Evolutionary conservation across 1,140 invertebrate genomes (phyloP), one percentile per base, ranked within the genome.

Genomic region (Antheraea pernyi): DNA sequence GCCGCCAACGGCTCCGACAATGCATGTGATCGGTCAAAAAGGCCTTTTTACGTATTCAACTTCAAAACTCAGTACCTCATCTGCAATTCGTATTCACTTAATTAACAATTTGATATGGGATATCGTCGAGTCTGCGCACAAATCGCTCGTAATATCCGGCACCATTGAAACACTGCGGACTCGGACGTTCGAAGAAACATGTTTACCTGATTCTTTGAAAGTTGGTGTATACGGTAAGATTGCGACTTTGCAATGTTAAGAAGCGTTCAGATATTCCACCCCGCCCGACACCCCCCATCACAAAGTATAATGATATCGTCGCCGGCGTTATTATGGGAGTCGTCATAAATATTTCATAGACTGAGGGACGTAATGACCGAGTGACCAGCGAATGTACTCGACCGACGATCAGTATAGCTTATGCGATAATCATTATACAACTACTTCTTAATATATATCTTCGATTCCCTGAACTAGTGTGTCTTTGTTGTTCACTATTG

Each of bases 61-160:
- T 91, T 92, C 86, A 91, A 83, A 89, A 91, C 84, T 95, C 94
- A 94, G 94, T 93, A 85, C 93, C 96, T 96, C 95, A 96, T 96
- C 95, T 96, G 96, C 96, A 96, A 96, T 95, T 96, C 95, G 94
- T 96, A 96, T 96, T 96, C 94, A 95, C 94, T 95, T 96, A 96
- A 96, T 96, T 96, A 96, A 96, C 95, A 96, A 96, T 95, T 96
- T 96, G 96, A 96, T 96, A 96, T 96, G 95, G 95, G 94, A 78
- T 82, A 94, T 83, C 87, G 85, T 81, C 92, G 91, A 87, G 88
- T 79, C 88, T 90, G 85, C 88, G 89, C 88, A 86, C 64, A 65
- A 48, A 65, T 42, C 59, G 4, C 16, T 59, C n/a, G 59, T 11
- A 53, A 16, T 53, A 53, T 6, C 46, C 39, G 5, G 8, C 30